Evolutionary conservation across 2,113 vertebrate species (phyloP).

Genomic region (Rhea pennata): DNA sequence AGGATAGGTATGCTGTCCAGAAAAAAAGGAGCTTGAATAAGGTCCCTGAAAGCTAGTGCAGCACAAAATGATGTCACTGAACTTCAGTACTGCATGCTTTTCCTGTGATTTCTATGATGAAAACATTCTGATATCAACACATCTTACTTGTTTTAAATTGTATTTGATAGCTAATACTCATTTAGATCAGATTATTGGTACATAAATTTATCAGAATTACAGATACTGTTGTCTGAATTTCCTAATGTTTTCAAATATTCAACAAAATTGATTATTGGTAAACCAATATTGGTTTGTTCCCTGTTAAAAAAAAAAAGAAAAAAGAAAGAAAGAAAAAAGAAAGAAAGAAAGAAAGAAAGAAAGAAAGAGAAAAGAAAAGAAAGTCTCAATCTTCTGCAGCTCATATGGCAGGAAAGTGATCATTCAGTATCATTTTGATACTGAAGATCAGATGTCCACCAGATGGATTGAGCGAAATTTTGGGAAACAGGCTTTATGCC

Average conservation of each 20-base stretch:
- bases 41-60: background rate
- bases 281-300: background rate
- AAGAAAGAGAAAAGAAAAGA: background rate
- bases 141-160: background rate
- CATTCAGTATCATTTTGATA: background rate
- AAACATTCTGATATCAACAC: background rate
- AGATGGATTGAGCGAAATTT: background rate
- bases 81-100: background rate
- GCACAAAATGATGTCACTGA: background rate
- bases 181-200: background rate
- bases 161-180: background rate
- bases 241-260: background rate
- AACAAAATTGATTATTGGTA: background rate
- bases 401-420: background rate
- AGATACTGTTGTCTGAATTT: background rate
- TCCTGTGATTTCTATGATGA: background rate
- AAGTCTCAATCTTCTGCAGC: background rate
- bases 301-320: background rate
- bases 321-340: background rate
- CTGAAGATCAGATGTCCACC: background rate
- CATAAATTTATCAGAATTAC: background rate
- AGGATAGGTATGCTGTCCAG: background rate
- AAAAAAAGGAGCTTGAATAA: background rate
- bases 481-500: background rate
- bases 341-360: no score